Conservation (phyloP, 2,888 invertebrate genomes). For the Plagodis dolabraria region DNA sequence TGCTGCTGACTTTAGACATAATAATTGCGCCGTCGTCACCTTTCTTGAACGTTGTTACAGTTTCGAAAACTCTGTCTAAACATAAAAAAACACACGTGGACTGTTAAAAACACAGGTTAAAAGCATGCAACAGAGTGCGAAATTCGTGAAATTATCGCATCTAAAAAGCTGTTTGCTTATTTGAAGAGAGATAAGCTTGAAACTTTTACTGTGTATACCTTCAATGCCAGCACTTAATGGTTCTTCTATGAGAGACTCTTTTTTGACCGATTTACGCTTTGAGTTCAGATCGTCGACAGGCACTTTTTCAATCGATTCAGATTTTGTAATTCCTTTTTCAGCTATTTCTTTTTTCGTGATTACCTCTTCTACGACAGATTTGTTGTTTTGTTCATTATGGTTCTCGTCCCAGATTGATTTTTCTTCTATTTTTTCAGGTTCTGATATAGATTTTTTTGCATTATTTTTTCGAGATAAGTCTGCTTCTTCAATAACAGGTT, state of each 20-base stretch:
- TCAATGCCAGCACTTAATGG: conserved; percentile 80
- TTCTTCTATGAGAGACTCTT: conserved; percentile 68
- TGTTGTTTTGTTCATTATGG: conserved; percentile 61
- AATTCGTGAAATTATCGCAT: conserved; percentile 62
- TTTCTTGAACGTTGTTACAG: conserved; percentile 82
- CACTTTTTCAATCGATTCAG: conserved; percentile 69
- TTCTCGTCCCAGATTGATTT: conserved; percentile 76
- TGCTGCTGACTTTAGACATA: conserved; percentile 86
- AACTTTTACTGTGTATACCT: conserved; percentile 74
- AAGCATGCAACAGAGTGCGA: conserved; percentile 71
- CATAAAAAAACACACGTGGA: conserved; percentile 81
- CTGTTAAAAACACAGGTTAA: conserved; percentile 78
- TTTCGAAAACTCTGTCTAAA: conserved; percentile 84
- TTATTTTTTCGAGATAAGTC: conserved; percentile 50
- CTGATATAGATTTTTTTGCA: conserved; percentile 57
- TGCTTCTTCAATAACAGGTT: conserved; percentile 55
- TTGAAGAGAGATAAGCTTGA: conserved; percentile 65
- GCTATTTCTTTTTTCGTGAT: conserved; percentile 57
- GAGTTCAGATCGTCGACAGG: conserved; percentile 64
- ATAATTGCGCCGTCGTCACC: conserved; percentile 76
- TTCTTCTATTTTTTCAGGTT: conserved; percentile 63
- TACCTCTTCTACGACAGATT: conserved; percentile 60
- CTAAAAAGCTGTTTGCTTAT: conserved; percentile 73
- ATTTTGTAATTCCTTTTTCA: conserved; percentile 62
- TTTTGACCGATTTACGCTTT: conserved; percentile 77